Evolutionary conservation across 2,797 vertebrate species (phyloP).

Genomic region (Diplodus sargus): DNA sequence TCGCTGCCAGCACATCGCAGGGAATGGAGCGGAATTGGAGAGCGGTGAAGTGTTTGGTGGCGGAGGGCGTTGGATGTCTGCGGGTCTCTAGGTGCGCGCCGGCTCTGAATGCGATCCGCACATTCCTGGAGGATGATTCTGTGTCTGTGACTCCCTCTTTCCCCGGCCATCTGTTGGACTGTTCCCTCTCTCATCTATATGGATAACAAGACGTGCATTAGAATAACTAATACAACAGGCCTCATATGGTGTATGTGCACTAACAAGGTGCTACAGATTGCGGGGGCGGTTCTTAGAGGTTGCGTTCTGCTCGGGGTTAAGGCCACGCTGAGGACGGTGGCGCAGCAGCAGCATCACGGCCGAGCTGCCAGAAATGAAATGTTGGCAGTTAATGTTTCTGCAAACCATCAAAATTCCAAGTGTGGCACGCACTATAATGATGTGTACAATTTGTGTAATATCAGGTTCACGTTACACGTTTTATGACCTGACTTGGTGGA

Average conservation of each 20-base stretch:
- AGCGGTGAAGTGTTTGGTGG: conserved; percentile 56
- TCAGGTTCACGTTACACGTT: no score
- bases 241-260: conserved; percentile 69
- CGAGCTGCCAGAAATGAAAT: no score
- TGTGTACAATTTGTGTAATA: no score
- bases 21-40: conserved; percentile 41
- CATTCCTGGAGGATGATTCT: conserved; percentile 60
- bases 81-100: conserved; percentile 52
- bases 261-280: conserved; percentile 75
- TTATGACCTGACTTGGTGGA: no score
- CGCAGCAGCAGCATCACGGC: no score
- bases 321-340: conserved; percentile 19
- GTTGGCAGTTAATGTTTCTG: no score
- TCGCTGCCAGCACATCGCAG: conserved; percentile 30
- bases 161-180: conserved; percentile 78
- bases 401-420: no score
- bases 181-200: conserved; percentile 74
- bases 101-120: conserved; percentile 43
- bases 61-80: conserved; percentile 32
- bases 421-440: no score
- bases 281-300: conserved; percentile 31
- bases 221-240: conserved; percentile 76
- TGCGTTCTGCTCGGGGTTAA: conserved; percentile 44
- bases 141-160: conserved; percentile 63
- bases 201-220: conserved; percentile 78